A percentile compares a stretch with the other conserved stretches of the same genome.
Evolutionary conservation across 2,113 vertebrate species (phyloP).

Genomic region (Uria lomvia): DNA sequence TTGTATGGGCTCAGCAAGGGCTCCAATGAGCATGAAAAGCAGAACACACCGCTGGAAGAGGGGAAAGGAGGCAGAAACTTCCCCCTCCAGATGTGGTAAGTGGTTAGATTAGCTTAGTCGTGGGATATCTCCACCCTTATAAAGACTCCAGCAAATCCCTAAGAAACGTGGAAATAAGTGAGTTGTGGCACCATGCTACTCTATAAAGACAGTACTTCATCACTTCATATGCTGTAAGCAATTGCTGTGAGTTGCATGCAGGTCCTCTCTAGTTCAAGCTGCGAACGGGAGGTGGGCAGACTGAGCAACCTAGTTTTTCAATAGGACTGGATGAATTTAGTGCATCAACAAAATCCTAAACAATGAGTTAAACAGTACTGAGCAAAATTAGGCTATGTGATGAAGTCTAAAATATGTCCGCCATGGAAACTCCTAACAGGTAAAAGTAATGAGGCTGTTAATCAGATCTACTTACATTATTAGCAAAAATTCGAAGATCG

Average conservation of each 20-base stretch:
- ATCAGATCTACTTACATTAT: constrained; percentile 82
- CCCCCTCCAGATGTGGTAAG: not conserved
- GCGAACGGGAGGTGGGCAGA: not conserved
- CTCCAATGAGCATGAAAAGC: not conserved
- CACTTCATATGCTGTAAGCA: not conserved
- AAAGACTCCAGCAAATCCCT: not conserved
- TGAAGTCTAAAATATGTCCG: not conserved
- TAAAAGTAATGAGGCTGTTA: not conserved
- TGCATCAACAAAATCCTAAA: not conserved
- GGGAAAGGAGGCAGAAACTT: not conserved
- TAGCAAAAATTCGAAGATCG: constrained; percentile 94
- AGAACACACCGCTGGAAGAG: not conserved
- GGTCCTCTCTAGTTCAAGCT: not conserved
- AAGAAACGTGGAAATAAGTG: not conserved
- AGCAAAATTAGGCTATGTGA: not conserved
- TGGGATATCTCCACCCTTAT: not conserved
- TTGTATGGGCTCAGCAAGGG: not conserved
- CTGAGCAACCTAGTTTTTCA: not conserved
- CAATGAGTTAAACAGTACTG: not conserved
- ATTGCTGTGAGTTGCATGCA: not conserved
- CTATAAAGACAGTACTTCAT: not conserved
- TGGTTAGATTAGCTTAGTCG: not conserved
- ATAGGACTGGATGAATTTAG: not conserved
- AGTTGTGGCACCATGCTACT: not conserved
- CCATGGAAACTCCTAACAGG: not conserved